Base-by-base conservation (phyloP, 2,888 invertebrate species). In the Orchesellides sinensis region DNA sequence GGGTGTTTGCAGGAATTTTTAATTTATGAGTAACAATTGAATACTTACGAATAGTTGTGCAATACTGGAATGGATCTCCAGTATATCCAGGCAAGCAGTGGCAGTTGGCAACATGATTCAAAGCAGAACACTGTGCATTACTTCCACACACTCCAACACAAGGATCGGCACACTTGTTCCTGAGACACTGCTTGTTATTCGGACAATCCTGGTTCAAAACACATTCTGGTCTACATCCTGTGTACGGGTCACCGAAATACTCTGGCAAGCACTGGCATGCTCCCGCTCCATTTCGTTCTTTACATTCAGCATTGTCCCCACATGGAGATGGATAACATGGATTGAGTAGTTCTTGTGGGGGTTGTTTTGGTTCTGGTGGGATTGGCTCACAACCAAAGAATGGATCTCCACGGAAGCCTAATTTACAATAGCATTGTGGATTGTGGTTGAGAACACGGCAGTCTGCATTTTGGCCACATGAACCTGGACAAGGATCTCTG, bases 241-340 rank as follows among this genome's bases (percentile, higher is more conserved):
- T 93, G 88, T 95, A 95, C 21, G 96, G 96, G 90, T 95, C 95
- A 52, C 96, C 96, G 10, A 93, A 94, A 89, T 92, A 96, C 87
- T 95, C 95, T 32, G 92, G 90, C 29, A 92, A 92, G 89, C 97
- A 97, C 3, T 93, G 93, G 89, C 96, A 96, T 1, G 84, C 27
- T 14, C 83, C 85, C 40, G 80, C 85, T 21, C 86, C 87, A 61
- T 85, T 85, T 47, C 52, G 56, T 27, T 61, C 56, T 32, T 84
- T 86, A 68, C 93, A 93, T 83, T 94, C 94, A 59, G 94, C 93
- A 88, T 90, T 90, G 32, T 52, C 90, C 49, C 86, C 86, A 45
- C 86, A 86, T 0, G 86, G 86, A 2, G 69, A 69, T 19, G 85
- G 86, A 0, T 73, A 56, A 63, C 85, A 85, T 0, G 75, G 75